Percentiles rank a stretch among this genome's conserved stretches.
Conservation (phyloP, 2,888 invertebrate species). For the Ophonus ardosiacus region DNA sequence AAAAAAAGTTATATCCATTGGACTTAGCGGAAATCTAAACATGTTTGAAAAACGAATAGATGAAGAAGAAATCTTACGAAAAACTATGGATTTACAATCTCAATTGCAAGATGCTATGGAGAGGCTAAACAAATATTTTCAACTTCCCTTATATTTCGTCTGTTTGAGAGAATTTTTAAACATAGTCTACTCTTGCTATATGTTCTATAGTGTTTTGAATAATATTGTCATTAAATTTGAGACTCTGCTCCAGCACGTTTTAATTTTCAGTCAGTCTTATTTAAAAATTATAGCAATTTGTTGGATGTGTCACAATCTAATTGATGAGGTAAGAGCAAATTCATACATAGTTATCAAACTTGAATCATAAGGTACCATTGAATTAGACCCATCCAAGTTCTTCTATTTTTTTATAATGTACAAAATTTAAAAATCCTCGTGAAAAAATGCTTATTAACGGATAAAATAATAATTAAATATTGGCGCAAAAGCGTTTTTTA, state of each 20-base stretch:
- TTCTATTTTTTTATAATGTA: no score
- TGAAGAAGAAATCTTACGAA: conserved; percentile 6
- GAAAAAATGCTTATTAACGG: no score
- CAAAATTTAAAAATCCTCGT: no score
- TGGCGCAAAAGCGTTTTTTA: no score
- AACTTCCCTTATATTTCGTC: conserved; percentile 14
- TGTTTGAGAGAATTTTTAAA: conserved; percentile 15
- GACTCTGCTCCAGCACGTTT: not conserved
- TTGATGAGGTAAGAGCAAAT: conserved; percentile 14
- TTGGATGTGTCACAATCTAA: conserved; percentile 10
- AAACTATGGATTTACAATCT: conserved; percentile 8
- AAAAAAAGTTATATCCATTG: not conserved
- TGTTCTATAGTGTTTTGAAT: not conserved
- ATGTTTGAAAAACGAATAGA: conserved; percentile 1
- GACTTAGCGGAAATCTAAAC: not conserved
- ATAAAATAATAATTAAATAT: no score
- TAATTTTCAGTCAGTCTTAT: conserved; percentile 14
- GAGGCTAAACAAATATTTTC: conserved; percentile 28
- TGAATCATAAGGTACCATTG: no score
- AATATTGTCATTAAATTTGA: not conserved
- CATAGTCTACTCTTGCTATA: not conserved
- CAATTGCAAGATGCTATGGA: conserved; percentile 1
- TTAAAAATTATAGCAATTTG: conserved; percentile 6
- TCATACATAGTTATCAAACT: not conserved
- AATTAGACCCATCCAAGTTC: no score